These are phyloP conservation scores for Menidia menidia DNA, from an alignment of 2,797 vertebrate species.

Conservation along the genomic window DNA sequence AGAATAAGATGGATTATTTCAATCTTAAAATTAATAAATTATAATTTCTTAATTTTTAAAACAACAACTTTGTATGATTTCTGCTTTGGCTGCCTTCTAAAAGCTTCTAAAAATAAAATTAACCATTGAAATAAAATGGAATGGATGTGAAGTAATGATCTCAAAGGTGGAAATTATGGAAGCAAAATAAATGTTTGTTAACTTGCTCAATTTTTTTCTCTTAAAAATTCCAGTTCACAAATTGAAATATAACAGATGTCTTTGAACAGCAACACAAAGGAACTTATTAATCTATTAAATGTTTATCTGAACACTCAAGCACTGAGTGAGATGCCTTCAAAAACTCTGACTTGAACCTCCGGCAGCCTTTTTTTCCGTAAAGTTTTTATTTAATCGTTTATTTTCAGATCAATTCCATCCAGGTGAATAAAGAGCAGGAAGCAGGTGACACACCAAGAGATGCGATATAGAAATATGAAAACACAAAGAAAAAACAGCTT, in stretches of 20 bases:
- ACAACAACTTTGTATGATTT: constrained; percentile 30
- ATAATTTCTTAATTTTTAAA: constrained; percentile 40
- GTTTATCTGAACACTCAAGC: constrained; percentile 1
- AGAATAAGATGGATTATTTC: constrained; percentile 48
- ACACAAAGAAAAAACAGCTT: background rate
- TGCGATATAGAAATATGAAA: background rate
- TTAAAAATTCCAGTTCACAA: constrained; percentile 11
- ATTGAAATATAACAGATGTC: background rate
- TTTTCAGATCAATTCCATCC: constrained; percentile 1
- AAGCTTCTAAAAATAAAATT: constrained; percentile 9
- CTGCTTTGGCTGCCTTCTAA: constrained; percentile 31
- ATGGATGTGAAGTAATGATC: background rate
- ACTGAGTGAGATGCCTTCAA: constrained; percentile 21
- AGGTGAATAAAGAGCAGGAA: background rate
- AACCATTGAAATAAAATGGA: constrained; percentile 17
- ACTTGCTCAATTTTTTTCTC: background rate
- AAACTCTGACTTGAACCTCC: constrained; percentile 5
- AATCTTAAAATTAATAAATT: constrained; percentile 53
- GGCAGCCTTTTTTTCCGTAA: background rate
- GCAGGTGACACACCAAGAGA: background rate
- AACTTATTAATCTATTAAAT: background rate
- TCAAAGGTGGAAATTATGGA: background rate
- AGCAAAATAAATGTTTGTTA: background rate
- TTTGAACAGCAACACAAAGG: background rate
- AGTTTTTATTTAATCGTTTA: background rate